These are phyloP conservation scores for Epistrophe grossulariae DNA, from an alignment of 2,888 invertebrate species.

Conservation along the genomic window DNA sequence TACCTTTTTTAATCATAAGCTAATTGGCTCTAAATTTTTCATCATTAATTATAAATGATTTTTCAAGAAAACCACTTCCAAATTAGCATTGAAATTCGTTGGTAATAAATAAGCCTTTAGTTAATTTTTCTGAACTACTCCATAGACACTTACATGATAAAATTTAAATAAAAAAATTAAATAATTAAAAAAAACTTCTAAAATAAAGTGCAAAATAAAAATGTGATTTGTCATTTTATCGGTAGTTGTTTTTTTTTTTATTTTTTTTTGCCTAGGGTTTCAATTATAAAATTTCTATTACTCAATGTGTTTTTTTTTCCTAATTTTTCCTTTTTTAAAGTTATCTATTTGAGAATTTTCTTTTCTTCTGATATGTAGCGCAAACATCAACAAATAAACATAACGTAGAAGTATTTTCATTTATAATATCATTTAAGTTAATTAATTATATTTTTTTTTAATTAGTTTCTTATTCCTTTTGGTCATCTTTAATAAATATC, in stretches of 20 bases:
- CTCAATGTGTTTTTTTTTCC: slow-evolving; percentile 56
- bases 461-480: slow-evolving; percentile 63
- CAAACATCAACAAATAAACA: slow-evolving; percentile 84
- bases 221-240: slow-evolving; percentile 70
- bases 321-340: slow-evolving; percentile 76
- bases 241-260: slow-evolving; percentile 68
- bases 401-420: slow-evolving; percentile 69
- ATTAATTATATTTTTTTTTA: slow-evolving; percentile 47
- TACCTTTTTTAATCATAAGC: background rate
- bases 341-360: slow-evolving; percentile 78
- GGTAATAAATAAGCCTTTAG: too few species aligned
- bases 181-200: slow-evolving; percentile 19
- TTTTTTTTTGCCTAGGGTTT: slow-evolving; percentile 60
- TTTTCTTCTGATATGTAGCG: slow-evolving; percentile 84
- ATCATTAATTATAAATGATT: background rate
- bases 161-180: slow-evolving; percentile 28
- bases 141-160: background rate
- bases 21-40: too few species aligned
- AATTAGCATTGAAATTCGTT: too few species aligned
- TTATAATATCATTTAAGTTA: slow-evolving; percentile 72
- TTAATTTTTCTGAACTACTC: background rate
- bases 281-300: slow-evolving; percentile 72
- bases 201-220: slow-evolving; percentile 63
- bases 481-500: slow-evolving; percentile 76
- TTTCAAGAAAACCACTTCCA: background rate